Conservation (phyloP, 92 coral and sea anemone species). For the Plumapathes pennacea region DNA sequence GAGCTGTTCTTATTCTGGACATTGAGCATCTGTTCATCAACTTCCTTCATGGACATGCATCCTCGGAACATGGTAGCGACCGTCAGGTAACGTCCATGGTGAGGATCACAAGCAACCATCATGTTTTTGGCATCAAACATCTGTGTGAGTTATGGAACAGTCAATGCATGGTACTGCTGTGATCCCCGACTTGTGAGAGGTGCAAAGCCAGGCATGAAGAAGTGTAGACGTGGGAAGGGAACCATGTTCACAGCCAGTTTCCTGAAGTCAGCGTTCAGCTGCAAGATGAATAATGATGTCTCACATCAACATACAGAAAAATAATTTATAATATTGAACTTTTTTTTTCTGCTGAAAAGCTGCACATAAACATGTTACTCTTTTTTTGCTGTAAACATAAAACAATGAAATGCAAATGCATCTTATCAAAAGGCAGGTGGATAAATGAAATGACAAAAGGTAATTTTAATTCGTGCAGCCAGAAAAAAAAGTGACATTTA, state of each 20-base stretch:
- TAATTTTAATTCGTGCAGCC: too few relatives aligned
- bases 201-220: constrained; percentile 96
- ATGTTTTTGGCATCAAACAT: constrained; percentile 95
- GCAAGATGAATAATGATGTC: not conserved
- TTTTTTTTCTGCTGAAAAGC: too few relatives aligned
- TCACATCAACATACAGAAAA: too few relatives aligned
- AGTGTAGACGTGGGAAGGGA: constrained; percentile 95
- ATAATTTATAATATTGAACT: too few relatives aligned
- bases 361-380: too few relatives aligned
- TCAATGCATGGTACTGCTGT: constrained; percentile 87
- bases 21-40: constrained; percentile 82
- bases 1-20: constrained; percentile 93
- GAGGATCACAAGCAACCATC: constrained; percentile 95
- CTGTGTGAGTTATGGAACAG: constrained; percentile 88
- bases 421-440: too few relatives aligned
- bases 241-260: constrained; percentile 93
- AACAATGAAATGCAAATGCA: too few relatives aligned
- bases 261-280: constrained; percentile 87
- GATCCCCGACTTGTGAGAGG: constrained; percentile 96
- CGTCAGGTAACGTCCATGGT: constrained; percentile 88
- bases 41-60: constrained; percentile 93
- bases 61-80: constrained; percentile 94
- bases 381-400: too few relatives aligned
- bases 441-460: too few relatives aligned
- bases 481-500: too few relatives aligned